These are phyloP conservation scores for Channa maculata DNA, from an alignment of 2,113 vertebrate species.

Conservation along the genomic window DNA sequence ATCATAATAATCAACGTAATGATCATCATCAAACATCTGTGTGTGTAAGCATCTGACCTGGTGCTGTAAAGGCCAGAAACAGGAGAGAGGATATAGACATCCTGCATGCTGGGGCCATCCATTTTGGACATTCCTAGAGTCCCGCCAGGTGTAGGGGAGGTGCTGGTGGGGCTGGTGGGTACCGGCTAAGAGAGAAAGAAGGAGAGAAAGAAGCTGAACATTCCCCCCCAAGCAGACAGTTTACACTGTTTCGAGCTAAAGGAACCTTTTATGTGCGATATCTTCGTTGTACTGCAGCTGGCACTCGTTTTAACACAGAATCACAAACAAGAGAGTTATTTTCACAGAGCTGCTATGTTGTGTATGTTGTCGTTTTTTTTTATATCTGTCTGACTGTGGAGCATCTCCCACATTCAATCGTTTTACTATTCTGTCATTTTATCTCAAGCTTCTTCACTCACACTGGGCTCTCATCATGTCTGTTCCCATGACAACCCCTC, in stretches of 20 bases:
- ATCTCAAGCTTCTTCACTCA: slow-evolving; percentile 70
- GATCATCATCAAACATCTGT: slow-evolving; percentile 28
- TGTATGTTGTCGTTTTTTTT: slow-evolving; percentile 23
- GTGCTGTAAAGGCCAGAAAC: slow-evolving; percentile 89
- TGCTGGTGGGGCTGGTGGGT: slow-evolving; percentile 87
- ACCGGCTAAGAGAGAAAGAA: slow-evolving; percentile 81
- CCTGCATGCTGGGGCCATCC: slow-evolving; percentile 87
- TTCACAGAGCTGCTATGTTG: slow-evolving; percentile 35
- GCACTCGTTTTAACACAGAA: slow-evolving; percentile 33
- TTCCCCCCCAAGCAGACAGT: slow-evolving; percentile 19
- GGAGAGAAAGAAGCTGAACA: background rate
- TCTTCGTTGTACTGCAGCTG: slow-evolving; percentile 7
- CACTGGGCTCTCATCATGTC: slow-evolving; percentile 66
- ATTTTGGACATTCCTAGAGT: slow-evolving; percentile 89
- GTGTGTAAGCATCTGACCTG: slow-evolving; percentile 80
- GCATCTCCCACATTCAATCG: slow-evolving; percentile 56
- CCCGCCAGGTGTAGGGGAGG: slow-evolving; percentile 86
- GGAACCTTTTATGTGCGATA: slow-evolving; percentile 37
- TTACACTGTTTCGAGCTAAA: background rate
- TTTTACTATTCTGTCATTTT: slow-evolving; percentile 72
- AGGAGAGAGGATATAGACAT: slow-evolving; percentile 90
- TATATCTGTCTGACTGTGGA: slow-evolving; percentile 36
- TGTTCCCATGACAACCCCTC: slow-evolving; percentile 81
- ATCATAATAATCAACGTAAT: slow-evolving; percentile 32
- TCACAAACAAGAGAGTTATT: slow-evolving; percentile 43